Evolutionary conservation across 92 coral and sea anemone species (phyloP), one percentile per base, ranked within the genome.

Genomic region (Isaurus tuberculatus): DNA sequence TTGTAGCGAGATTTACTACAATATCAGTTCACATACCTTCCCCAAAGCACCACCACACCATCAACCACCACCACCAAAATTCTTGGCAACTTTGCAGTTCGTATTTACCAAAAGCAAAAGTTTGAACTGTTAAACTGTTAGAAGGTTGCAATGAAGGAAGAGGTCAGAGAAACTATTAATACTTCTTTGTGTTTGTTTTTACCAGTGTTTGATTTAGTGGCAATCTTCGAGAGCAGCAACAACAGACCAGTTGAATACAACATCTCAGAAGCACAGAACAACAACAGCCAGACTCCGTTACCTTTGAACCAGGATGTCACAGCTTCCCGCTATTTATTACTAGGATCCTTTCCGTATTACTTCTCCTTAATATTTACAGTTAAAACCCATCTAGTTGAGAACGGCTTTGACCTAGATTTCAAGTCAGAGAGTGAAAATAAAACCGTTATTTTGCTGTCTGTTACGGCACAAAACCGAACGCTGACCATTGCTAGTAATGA

Each of bases 171-270:
- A 55, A 15, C 5, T 22, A 55, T 14, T 17, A 15, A 16, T 22
- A 55, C 4, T 17, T 16, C 22, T 27, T 72, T 23, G 23, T 60
- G n/a, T 19, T 34, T 60, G 2, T 32, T 36, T 77, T 27, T 5
- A 20, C 13, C 80, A 77, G 82, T 77, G 20, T 60, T 77, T 65
- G 82, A 77, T 42, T 77, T 77, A 60, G 70, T 60, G 82, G 82
- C 70, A 77, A 55, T 77, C 82, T 58, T 77, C 82, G 82, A 77
- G 31, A 77, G 82, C 55, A 55, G 82, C 82, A 34, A 77, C 53
- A 60, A 33, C 82, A 37, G 68, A 61, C 70, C 82, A 60, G 70
- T 58, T 13, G 82, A 77, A 77, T 77, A 34, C 53, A 77, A 77
- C 51, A 31, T 15, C 22, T 57, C 82, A 34, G 82, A 58, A 40